Evolutionary conservation across 1,140 invertebrate species (phyloP).

Genomic region (Drosophila bocki): DNA sequence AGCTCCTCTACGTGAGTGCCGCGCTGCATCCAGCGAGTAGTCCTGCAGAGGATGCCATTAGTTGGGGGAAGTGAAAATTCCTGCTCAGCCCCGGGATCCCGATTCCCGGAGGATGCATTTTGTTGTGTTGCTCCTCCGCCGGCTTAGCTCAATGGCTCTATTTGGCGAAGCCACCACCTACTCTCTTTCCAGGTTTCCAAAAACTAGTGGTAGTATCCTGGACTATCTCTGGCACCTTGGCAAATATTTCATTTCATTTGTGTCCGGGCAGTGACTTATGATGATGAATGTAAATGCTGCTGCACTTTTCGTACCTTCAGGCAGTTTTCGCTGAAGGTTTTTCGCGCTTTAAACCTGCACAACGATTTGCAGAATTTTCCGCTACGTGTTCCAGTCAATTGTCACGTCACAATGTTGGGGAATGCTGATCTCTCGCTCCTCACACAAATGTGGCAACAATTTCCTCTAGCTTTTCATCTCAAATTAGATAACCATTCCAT

Average conservation of each 20-base stretch:
- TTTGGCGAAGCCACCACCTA: constrained; percentile 17
- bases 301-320: constrained; percentile 56
- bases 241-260: constrained; percentile 82
- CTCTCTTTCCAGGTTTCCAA: not conserved
- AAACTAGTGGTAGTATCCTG: constrained; percentile 10
- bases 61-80: constrained; percentile 72
- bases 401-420: constrained; percentile 70
- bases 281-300: constrained; percentile 82
- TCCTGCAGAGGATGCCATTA: constrained; percentile 70
- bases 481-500: constrained; percentile 81
- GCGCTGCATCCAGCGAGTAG: constrained; percentile 52
- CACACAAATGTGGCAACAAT: constrained; percentile 51
- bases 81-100: constrained; percentile 50
- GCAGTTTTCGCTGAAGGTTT: constrained; percentile 36
- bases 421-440: constrained; percentile 1
- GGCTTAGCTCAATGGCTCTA: constrained; percentile 57
- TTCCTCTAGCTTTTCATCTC: constrained; percentile 30
- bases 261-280: constrained; percentile 81
- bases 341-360: constrained; percentile 52
- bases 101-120: constrained; percentile 57
- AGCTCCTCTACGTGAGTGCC: constrained; percentile 61
- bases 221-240: constrained; percentile 39
- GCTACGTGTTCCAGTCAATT: constrained; percentile 67
- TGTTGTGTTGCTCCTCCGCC: constrained; percentile 58
- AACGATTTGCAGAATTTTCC: constrained; percentile 8